Conservation (phyloP, 2,113 vertebrate genomes). For the Tretioscincus oriximinensis region DNA sequence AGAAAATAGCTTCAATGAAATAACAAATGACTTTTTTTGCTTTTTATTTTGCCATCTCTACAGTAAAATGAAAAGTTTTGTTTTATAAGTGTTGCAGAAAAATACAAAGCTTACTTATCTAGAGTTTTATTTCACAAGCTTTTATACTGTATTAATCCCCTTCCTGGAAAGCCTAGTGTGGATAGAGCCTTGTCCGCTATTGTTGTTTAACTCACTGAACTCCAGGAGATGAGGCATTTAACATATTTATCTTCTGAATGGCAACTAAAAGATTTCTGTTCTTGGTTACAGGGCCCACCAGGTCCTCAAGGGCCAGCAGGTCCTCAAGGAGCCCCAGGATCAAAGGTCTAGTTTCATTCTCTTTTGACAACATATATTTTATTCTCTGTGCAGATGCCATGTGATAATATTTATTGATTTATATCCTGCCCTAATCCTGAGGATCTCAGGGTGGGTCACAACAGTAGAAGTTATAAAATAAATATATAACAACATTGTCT, state of each 20-base stretch:
- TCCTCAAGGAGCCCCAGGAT: slow-evolving; percentile 79
- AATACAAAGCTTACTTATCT: neutral
- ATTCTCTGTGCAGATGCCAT: fast-evolving
- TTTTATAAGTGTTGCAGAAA: fast-evolving
- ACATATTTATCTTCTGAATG: neutral
- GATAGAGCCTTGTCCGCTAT: fast-evolving
- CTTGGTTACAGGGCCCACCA: slow-evolving; percentile 81
- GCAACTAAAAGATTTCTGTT: slow-evolving; percentile 10
- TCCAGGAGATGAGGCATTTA: fast-evolving
- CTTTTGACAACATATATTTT: neutral
- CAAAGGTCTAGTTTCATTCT: slow-evolving; percentile 77
- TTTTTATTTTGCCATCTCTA: neutral
- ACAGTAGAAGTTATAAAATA: too few species aligned
- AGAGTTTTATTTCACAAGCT: neutral
- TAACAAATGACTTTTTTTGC: neutral
- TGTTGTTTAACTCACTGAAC: neutral
- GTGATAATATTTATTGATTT: too few species aligned
- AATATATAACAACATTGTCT: too few species aligned
- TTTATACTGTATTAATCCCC: neutral
- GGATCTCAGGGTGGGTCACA: too few species aligned
- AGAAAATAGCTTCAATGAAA: neutral
- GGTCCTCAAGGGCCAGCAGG: slow-evolving; percentile 83
- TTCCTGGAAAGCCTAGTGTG: fast-evolving
- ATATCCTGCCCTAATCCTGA: too few species aligned
- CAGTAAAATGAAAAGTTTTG: neutral